A percentile compares a stretch with the other conserved stretches of the same genome.
Evolutionary conservation across 2,113 vertebrate genomes (phyloP).

Genomic region (Clarias gariepinus): DNA sequence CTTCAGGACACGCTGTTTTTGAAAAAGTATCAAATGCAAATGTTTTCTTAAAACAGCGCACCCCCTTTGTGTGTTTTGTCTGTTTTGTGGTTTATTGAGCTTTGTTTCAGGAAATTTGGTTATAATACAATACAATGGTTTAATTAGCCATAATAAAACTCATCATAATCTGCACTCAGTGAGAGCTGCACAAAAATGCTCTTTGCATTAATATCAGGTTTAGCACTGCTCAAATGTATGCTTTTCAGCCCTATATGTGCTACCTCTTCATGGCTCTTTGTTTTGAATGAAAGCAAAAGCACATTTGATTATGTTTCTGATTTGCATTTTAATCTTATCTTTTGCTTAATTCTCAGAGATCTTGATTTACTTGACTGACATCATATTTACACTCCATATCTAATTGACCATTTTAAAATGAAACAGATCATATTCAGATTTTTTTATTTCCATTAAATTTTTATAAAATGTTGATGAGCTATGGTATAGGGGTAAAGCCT

Average conservation of each 20-base stretch:
- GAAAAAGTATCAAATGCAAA: neutral
- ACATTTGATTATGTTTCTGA: constrained; percentile 49
- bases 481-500: constrained; percentile 70
- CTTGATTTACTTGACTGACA: constrained; percentile 45
- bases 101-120: constrained; percentile 17
- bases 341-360: constrained; percentile 57
- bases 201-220: constrained; percentile 65
- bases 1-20: constrained; percentile 6
- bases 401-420: constrained; percentile 49
- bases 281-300: constrained; percentile 49
- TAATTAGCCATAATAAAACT: neutral
- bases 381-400: constrained; percentile 47
- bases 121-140: neutral
- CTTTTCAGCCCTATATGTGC: constrained; percentile 26
- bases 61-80: constrained; percentile 51
- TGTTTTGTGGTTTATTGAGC: constrained; percentile 60
- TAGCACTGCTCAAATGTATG: constrained; percentile 2
- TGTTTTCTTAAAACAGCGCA: neutral
- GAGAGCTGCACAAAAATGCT: constrained; percentile 4
- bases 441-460: constrained; percentile 53
- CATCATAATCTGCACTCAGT: neutral
- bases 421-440: constrained; percentile 42
- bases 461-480: constrained; percentile 52
- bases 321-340: constrained; percentile 66
- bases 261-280: constrained; percentile 45